phyloP scores from a whole-genome alignment of 2,113 vertebrate genomes.

The Colistium nudipinnis region DNA sequence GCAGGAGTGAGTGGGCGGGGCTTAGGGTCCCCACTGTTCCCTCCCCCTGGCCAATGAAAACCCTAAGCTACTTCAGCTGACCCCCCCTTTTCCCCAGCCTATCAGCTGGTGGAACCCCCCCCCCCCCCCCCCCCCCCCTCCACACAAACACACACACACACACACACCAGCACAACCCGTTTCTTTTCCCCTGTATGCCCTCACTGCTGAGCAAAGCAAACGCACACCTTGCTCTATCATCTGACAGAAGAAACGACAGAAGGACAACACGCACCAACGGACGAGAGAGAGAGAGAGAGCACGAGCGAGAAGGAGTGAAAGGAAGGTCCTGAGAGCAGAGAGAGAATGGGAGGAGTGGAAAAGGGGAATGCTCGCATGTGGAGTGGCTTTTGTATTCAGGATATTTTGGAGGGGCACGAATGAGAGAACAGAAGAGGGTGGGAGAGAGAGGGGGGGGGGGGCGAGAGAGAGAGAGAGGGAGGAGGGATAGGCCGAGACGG shows the following conservation, averaged over 20 bases:
- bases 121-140: neutral
- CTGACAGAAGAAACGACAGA: slow-evolving; percentile 78
- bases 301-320: slow-evolving; percentile 33
- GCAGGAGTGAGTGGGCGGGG: slow-evolving; percentile 70
- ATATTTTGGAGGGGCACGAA: slow-evolving; percentile 65
- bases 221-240: slow-evolving; percentile 78
- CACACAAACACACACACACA: too few relatives aligned
- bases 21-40: slow-evolving; percentile 20
- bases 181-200: slow-evolving; percentile 64
- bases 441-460: slow-evolving; percentile 29
- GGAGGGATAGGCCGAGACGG: slow-evolving; percentile 46
- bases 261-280: slow-evolving; percentile 48
- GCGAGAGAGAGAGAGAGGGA: slow-evolving; percentile 53
- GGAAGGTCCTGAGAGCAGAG: slow-evolving; percentile 44
- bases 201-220: slow-evolving; percentile 83
- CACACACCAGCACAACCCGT: too few relatives aligned
- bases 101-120: slow-evolving; percentile 27
- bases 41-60: slow-evolving; percentile 68
- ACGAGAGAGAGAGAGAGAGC: slow-evolving; percentile 14
- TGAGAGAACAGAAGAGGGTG: slow-evolving; percentile 54
- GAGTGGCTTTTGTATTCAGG: slow-evolving; percentile 73
- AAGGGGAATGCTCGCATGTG: slow-evolving; percentile 47
- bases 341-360: slow-evolving; percentile 50
- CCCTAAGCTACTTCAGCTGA: slow-evolving; percentile 39
- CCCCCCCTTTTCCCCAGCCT: slow-evolving; percentile 60